Base-by-base conservation (phyloP, 2,797 vertebrate species). In the Notamacropus eugenii region DNA sequence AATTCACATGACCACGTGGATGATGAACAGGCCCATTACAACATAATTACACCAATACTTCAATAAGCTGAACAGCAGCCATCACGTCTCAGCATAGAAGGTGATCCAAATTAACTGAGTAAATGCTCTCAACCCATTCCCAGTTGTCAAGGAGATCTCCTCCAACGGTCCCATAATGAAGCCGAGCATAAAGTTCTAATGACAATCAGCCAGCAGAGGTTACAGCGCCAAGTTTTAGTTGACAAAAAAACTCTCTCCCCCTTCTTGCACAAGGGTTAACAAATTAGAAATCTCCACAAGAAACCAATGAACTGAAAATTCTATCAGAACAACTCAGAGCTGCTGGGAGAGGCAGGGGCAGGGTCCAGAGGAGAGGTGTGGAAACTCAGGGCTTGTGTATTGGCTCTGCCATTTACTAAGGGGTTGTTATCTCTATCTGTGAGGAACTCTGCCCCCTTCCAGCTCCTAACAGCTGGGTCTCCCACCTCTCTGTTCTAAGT, bases 1-100 rank as follows among this genome's bases (percentile, higher is more conserved):
- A 97, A 96, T 52, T 97, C 97, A 92, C 91, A 97, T 94, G 97
- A 96, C 92, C 95, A 58, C 90, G 91, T 92, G 95, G 94, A 97
- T 92, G 56, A 91, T 74, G 34, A 95, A 95, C 91, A 94, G 96
- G 59, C 67, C 56, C 92, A 94, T 95, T 95, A 90, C 10, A 59
- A 62, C 57, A 4, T 16, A 91, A 67, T 46, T 58, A 54, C 8
- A 31, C 92, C 56, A 6, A 55, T 22, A 11, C 94, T 22, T 58
- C 95, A 90, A 24, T 0, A 3, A 1, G 10, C 34, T 14, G 54
- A 0, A 57, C 95, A 67, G 28, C 82, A 67, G 55, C 55, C 94
- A 93, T 40, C 28, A 9, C 10, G 54, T 55, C 46, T 13, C 92
- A 46, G 62, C 87, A 92, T 55, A 90, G 54, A 94, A 93, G 87